These are phyloP conservation scores for Manacus vitellinus DNA, from an alignment of 2,113 vertebrate genomes.

Conservation along the genomic window DNA sequence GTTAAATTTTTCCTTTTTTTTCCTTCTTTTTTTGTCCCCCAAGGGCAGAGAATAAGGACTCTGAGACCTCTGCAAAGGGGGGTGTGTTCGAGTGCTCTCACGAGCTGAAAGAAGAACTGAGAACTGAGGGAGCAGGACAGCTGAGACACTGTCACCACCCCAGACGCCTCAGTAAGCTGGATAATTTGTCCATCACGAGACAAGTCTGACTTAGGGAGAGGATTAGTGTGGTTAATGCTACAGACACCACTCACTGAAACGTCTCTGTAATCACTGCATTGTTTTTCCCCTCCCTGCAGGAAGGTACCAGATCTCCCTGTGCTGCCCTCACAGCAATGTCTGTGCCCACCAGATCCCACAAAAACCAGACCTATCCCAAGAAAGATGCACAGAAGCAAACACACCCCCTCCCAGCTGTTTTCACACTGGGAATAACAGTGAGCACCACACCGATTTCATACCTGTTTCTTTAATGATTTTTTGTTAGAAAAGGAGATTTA, in stretches of 20 bases:
- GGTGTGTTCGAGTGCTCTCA: not conserved
- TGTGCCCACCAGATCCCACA: not conserved
- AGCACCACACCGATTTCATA: not conserved
- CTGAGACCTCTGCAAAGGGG: not conserved
- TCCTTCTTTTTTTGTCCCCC: accelerated
- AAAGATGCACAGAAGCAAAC: not conserved
- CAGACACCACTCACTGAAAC: not conserved
- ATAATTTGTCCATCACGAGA: slow-evolving; percentile 43
- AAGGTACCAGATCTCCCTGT: not conserved
- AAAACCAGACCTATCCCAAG: not conserved
- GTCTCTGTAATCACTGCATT: not conserved
- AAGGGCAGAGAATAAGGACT: not conserved
- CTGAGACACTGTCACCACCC: not conserved
- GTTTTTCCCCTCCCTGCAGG: not conserved
- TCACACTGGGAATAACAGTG: not conserved
- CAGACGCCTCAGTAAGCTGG: slow-evolving; percentile 20
- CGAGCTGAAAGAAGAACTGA: not conserved
- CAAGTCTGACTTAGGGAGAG: slow-evolving; percentile 13
- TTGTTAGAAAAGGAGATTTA: not conserved
- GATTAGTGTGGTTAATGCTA: slow-evolving; percentile 31
- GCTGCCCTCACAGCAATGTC: accelerated
- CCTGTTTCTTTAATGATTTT: not conserved
- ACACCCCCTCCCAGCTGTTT: accelerated
- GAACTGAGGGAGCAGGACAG: not conserved
- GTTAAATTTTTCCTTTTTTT: not conserved